Percentiles rank a stretch among this genome's conserved stretches.
phyloP scores from a whole-genome alignment of 2,797 vertebrate genomes.

The Dendrocincla fuliginosa region DNA sequence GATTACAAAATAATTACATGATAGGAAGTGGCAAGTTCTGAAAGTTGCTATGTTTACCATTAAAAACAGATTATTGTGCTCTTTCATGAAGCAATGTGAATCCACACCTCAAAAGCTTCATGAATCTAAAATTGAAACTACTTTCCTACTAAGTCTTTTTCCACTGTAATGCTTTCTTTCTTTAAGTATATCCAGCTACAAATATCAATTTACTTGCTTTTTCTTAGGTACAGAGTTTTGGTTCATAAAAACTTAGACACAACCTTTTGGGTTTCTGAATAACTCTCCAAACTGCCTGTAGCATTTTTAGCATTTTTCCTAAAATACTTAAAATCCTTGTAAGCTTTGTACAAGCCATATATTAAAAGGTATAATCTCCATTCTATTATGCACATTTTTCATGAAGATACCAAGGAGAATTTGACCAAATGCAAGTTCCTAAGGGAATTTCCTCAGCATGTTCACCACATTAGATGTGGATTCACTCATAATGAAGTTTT shows the following conservation, averaged over 20 bases:
- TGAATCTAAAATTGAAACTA: neutral
- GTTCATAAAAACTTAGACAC: neutral
- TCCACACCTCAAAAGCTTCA: neutral
- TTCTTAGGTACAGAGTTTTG: neutral
- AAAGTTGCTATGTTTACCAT: neutral
- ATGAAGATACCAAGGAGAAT: neutral
- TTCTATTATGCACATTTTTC: neutral
- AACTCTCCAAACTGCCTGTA: neutral
- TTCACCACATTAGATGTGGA: neutral
- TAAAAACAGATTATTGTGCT: neutral
- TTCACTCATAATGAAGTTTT: neutral
- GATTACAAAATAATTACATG: neutral
- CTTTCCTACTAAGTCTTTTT: neutral
- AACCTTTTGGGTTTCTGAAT: neutral
- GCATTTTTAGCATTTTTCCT: neutral
- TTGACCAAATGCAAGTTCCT: neutral
- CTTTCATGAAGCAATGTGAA: neutral
- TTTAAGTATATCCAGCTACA: neutral
- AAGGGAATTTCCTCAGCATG: neutral
- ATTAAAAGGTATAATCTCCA: neutral
- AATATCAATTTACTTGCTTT: neutral
- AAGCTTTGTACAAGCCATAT: neutral
- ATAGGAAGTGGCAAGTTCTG: neutral
- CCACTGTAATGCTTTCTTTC: neutral
- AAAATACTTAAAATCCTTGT: neutral